Base-by-base conservation (phyloP, 2,113 vertebrate genomes). In the Datnioides undecimradiatus region DNA sequence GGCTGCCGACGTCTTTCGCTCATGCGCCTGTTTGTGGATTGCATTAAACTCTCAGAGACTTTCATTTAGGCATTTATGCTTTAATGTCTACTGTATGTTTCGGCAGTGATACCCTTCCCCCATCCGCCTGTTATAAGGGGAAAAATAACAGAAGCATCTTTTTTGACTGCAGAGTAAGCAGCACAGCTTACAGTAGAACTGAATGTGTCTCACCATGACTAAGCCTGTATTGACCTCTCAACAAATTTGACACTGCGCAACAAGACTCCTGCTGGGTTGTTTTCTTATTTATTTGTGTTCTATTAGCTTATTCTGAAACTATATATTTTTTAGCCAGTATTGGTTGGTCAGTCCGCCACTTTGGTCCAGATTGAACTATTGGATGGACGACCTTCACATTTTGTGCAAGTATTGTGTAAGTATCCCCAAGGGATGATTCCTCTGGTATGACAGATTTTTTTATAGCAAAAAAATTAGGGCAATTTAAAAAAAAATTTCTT, bases 51-150 rank as follows among this genome's bases (percentile, higher is more conserved):
- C 76, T 84, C 52, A 1, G 36, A 67, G 70, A 73, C 76, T 71
- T 83, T 79, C 33, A 78, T 85, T 84, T 66, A 71, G 63, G 45
- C 79, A 40, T 86, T 87, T 78, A 83, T 80, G 69, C 74, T 76
- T 82, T 82, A 70, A 86, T 92, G 88, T 86, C 41, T 68, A 64
- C 81, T 58, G 68, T 73, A 69, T 68, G 87, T 72, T 86, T 68
- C 34, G 2, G 54, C 7, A 7, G 45, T 66, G 43, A 67, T 38
- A 52, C 45, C 73, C 40, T 55, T 59, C 38, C 67, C 62, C 51
- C 48, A 55, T 12, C n/a, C 3, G 1, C n/a, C 23, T 72, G 27
- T 36, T 48, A 36, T 10, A 36, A 68, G 55, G 34, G 8, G 25
- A 31, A 27, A 69, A 17, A 62, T 49, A 40, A 75, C 45, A 55